Percentiles rank a stretch among this genome's conserved stretches.
Evolutionary conservation across 1,140 invertebrate genomes (phyloP).

Genomic region (Lerema accius): DNA sequence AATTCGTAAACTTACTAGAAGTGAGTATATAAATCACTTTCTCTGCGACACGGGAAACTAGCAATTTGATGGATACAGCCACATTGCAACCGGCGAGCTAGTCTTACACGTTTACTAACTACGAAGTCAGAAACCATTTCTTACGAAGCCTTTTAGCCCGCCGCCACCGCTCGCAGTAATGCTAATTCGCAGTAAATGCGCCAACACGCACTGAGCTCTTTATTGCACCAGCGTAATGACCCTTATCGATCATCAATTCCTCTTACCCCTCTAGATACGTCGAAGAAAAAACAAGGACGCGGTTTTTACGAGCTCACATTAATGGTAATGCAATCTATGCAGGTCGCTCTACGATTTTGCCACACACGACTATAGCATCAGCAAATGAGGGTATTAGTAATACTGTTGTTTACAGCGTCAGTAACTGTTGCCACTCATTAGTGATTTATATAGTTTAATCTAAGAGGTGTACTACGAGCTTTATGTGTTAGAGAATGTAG

Average conservation of each 20-base stretch:
- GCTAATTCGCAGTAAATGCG: slow-evolving; percentile 30
- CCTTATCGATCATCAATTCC: slow-evolving; percentile 24
- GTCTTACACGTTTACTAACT: slow-evolving; percentile 12
- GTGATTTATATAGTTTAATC: too few relatives aligned
- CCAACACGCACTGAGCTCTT: slow-evolving; percentile 29
- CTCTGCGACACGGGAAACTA: neutral
- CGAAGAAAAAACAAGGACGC: neutral
- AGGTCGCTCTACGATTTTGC: neutral
- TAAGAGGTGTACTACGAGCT: too few relatives aligned
- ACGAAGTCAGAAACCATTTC: slow-evolving; percentile 4
- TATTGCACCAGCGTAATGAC: slow-evolving; percentile 24
- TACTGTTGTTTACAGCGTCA: too few relatives aligned
- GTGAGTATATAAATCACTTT: slow-evolving; percentile 8
- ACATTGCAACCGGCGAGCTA: neutral
- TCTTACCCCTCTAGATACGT: slow-evolving; percentile 5
- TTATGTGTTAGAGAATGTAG: too few relatives aligned
- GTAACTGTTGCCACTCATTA: too few relatives aligned
- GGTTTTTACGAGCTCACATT: too few relatives aligned
- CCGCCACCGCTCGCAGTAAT: slow-evolving; percentile 18
- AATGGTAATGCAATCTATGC: too few relatives aligned
- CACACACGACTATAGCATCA: too few relatives aligned
- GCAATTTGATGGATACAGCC: slow-evolving; percentile 1
- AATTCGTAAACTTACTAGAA: too few relatives aligned
- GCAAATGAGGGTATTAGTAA: too few relatives aligned
- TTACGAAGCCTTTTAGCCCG: neutral